A percentile compares a stretch with the other conserved stretches of the same genome.
These are phyloP conservation scores for Hippocampus kuda DNA, from an alignment of 2,797 vertebrate genomes.

Conservation along the genomic window DNA sequence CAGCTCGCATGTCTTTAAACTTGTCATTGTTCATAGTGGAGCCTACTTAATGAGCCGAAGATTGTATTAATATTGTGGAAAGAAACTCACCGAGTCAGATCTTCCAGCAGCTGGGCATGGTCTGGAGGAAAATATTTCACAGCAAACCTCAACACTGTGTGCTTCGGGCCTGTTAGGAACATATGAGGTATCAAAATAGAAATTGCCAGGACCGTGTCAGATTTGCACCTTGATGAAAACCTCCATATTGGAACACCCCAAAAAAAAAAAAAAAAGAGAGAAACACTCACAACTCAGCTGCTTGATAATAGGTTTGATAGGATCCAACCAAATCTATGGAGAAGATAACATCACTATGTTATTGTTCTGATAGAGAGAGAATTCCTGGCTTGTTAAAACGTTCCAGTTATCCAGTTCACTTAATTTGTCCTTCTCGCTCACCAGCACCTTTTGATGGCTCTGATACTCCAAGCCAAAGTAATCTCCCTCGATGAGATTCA, in stretches of 20 bases:
- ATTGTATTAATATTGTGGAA: background rate
- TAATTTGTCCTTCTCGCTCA: slow-evolving; percentile 51
- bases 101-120: slow-evolving; percentile 87
- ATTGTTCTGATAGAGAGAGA: background rate
- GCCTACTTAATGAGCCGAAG: background rate
- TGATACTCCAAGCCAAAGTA: slow-evolving; percentile 96
- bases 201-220: background rate
- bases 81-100: slow-evolving; percentile 85
- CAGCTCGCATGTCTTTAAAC: background rate
- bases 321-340: slow-evolving; percentile 92
- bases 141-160: slow-evolving; percentile 85
- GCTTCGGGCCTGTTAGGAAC: slow-evolving; percentile 78
- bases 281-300: slow-evolving; percentile 89
- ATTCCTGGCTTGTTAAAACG: background rate
- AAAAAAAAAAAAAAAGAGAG: background rate
- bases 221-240: background rate
- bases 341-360: background rate
- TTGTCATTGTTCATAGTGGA: too few relatives aligned
- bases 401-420: background rate
- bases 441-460: slow-evolving; percentile 90
- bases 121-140: slow-evolving; percentile 98
- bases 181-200: background rate
- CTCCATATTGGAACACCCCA: background rate
- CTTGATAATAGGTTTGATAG: slow-evolving; percentile 90
- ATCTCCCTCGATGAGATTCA: slow-evolving; percentile 94